These are phyloP conservation scores for Phymorhynchus buccinoides DNA, from an alignment of 1,140 invertebrate species.

Conservation along the genomic window DNA sequence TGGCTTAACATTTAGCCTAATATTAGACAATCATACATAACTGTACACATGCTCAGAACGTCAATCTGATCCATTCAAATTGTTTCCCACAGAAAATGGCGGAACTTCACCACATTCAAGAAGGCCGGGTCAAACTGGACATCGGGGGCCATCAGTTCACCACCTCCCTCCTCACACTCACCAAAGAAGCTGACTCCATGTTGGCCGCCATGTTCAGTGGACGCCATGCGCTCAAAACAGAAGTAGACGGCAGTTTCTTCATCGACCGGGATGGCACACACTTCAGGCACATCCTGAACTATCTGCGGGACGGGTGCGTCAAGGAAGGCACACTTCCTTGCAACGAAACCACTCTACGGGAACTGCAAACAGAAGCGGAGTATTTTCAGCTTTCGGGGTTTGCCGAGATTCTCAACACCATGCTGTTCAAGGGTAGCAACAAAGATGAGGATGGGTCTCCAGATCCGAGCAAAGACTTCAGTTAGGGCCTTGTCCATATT, in stretches of 20 bases:
- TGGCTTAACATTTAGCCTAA: too few species aligned
- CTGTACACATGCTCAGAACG: too few species aligned
- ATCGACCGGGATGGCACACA: conserved; percentile 70
- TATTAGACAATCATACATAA: neutral
- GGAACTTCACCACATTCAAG: conserved; percentile 65
- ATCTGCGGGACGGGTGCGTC: conserved; percentile 65
- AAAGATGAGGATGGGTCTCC: neutral
- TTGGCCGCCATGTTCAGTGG: conserved; percentile 72
- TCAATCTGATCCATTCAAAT: neutral
- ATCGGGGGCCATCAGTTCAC: conserved; percentile 71
- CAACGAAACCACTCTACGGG: conserved; percentile 59
- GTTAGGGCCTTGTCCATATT: too few species aligned
- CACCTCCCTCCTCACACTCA: conserved; percentile 68
- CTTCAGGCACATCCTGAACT: conserved; percentile 70
- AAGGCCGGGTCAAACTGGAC: conserved; percentile 69
- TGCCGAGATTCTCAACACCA: conserved; percentile 46
- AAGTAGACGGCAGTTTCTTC: conserved; percentile 67
- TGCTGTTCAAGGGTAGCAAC: conserved; percentile 3
- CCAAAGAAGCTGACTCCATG: conserved; percentile 69
- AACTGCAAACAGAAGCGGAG: conserved; percentile 67
- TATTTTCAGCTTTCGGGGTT: conserved; percentile 65
- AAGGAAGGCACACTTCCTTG: conserved; percentile 67
- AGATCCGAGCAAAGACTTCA: neutral
- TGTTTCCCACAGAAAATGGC: conserved; percentile 62
- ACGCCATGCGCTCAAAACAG: conserved; percentile 58